These are phyloP conservation scores for Homarus gammarus DNA, from an alignment of 2,888 invertebrate genomes.

Conservation along the genomic window DNA sequence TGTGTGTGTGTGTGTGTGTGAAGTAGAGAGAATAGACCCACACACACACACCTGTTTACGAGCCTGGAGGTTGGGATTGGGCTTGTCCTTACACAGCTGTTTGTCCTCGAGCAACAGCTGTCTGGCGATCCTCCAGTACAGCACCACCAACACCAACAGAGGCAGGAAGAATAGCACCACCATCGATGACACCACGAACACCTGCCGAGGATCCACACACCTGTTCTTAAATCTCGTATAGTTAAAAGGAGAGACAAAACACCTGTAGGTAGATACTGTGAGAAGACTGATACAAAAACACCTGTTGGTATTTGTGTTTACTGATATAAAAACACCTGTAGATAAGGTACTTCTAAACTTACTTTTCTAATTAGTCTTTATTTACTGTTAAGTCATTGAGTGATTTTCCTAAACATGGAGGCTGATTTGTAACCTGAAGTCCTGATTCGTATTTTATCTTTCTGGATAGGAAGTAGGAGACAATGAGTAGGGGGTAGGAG, in stretches of 20 bases:
- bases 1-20: background rate
- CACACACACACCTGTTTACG: slow-evolving; percentile 77
- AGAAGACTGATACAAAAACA: too few species aligned
- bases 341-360: too few species aligned
- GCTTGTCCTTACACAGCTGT: slow-evolving; percentile 61
- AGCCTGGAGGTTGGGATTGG: slow-evolving; percentile 77
- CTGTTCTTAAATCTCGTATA: slow-evolving; percentile 1
- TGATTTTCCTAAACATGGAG: too few species aligned
- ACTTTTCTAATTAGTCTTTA: too few species aligned
- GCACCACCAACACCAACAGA: slow-evolving; percentile 87
- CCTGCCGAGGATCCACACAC: slow-evolving; percentile 74
- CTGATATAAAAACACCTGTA: too few species aligned
- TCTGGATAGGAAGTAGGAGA: too few species aligned
- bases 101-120: slow-evolving; percentile 87
- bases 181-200: slow-evolving; percentile 89
- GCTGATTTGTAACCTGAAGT: too few species aligned
- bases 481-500: background rate
- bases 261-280: background rate
- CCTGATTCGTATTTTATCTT: too few species aligned
- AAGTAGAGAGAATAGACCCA: too few species aligned
- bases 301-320: too few species aligned
- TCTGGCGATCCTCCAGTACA: slow-evolving; percentile 92
- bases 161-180: slow-evolving; percentile 91
- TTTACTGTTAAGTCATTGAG: too few species aligned
- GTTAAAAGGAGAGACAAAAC: background rate